A percentile compares a stretch with the other conserved stretches of the same genome.
These are phyloP conservation scores for Pionites leucogaster DNA, from an alignment of 2,113 vertebrate species.

Conservation along the genomic window DNA sequence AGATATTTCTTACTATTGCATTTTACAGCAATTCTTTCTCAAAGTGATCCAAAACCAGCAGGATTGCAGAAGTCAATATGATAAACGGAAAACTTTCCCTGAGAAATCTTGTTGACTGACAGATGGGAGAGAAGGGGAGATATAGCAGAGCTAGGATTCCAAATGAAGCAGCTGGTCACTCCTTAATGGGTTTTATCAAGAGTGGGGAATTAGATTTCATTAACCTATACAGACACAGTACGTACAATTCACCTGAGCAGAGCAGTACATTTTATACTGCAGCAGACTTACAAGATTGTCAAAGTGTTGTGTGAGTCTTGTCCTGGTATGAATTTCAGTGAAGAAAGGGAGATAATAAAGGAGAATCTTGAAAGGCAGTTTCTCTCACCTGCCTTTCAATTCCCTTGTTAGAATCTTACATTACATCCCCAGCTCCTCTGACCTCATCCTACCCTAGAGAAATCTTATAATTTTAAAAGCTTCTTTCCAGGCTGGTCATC, in stretches of 20 bases:
- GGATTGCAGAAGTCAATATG: not conserved
- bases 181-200: constrained; percentile 40
- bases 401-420: constrained; percentile 31
- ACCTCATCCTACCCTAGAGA: constrained; percentile 9
- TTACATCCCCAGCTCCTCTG: constrained; percentile 8
- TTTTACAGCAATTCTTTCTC: not conserved
- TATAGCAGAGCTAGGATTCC: not conserved
- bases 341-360: constrained; percentile 55
- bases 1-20: not conserved
- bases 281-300: not conserved
- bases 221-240: constrained; percentile 14
- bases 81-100: not conserved
- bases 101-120: not conserved
- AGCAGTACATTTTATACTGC: not conserved
- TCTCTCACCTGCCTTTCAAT: constrained; percentile 45
- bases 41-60: not conserved
- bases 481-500: not conserved
- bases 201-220: constrained; percentile 45
- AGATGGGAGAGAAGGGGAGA: not conserved
- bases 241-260: constrained; percentile 14
- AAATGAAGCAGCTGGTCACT: not conserved
- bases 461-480: constrained; percentile 11
- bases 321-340: constrained; percentile 23
- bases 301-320: constrained; percentile 9
- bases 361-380: constrained; percentile 46